Evolutionary conservation across 92 coral and sea anemone species (phyloP).

Genomic region (Actinostola sp.): DNA sequence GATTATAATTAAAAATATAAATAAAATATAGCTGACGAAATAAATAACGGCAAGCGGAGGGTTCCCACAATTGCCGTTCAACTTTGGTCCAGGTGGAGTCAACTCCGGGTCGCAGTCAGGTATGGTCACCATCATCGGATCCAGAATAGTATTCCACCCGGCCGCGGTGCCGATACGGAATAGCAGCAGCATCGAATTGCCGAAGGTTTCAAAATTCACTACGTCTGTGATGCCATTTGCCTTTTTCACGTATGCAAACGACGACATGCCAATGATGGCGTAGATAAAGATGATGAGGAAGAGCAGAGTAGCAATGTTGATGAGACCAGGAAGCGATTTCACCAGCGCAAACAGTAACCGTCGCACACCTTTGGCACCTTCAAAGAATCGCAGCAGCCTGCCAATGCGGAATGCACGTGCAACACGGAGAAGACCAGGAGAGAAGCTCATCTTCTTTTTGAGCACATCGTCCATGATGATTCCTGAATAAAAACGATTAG

Average conservation of each 20-base stretch:
- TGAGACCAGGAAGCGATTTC: conserved; percentile 94
- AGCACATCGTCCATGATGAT: conserved; percentile 82
- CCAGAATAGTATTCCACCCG: conserved; percentile 98
- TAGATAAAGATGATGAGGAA: conserved; percentile 93
- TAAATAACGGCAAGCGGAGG: conserved; percentile 89
- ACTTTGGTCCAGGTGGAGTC: conserved; percentile 39
- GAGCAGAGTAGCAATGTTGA: conserved; percentile 89
- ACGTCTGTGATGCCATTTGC: conserved; percentile 92
- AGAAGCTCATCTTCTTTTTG: conserved; percentile 78
- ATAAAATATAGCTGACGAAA: conserved; percentile 89
- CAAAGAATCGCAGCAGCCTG: conserved; percentile 91
- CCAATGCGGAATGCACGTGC: conserved; percentile 96
- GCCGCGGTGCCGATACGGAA: conserved; percentile 99
- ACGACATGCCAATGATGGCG: conserved; percentile 97
- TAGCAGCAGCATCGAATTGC: conserved; percentile 81
- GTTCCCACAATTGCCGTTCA: conserved; percentile 82
- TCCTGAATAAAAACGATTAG: conserved; percentile 65
- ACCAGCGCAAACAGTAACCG: conserved; percentile 89
- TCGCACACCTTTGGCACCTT: conserved; percentile 96
- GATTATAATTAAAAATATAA: conserved; percentile 88
- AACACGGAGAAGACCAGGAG: conserved; percentile 97
- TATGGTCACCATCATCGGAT: conserved; percentile 83
- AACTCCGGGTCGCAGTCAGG: conserved; percentile 71
- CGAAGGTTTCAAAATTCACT: conserved; percentile 93
- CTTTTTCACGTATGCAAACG: conserved; percentile 94